Evolutionary conservation across 2,113 vertebrate genomes (phyloP).

Genomic region (Pachycephala philippinensis): DNA sequence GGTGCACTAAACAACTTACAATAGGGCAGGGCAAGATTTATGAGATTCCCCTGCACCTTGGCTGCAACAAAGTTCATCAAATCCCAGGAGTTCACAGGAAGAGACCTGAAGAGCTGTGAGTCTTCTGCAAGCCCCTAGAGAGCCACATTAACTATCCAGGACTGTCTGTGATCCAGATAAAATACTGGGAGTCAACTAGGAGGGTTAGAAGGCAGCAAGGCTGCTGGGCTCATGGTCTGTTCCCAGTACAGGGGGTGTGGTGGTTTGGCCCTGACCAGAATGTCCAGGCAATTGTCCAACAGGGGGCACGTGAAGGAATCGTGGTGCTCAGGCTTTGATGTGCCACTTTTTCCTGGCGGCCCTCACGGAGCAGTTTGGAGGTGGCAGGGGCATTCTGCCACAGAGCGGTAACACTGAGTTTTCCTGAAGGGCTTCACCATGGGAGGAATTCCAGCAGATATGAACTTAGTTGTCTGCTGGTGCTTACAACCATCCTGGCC

Average conservation of each 20-base stretch:
- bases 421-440: background rate
- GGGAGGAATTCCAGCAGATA: background rate
- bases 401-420: background rate
- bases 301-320: rapidly evolving
- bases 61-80: background rate
- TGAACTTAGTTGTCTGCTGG: background rate
- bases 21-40: slow-evolving; percentile 28
- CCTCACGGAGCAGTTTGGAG: background rate
- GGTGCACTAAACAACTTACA: background rate
- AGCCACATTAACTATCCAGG: background rate
- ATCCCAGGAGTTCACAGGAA: background rate
- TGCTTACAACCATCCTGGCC: background rate
- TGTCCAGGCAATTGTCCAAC: background rate
- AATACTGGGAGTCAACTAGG: background rate
- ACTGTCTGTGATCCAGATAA: background rate
- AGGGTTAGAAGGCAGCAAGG: background rate
- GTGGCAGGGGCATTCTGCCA: background rate
- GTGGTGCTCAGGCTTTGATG: rapidly evolving
- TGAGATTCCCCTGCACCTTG: background rate
- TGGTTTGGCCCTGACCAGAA: background rate
- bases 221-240: background rate
- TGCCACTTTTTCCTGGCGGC: background rate
- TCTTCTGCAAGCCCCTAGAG: background rate
- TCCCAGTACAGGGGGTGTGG: background rate
- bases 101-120: background rate